phyloP scores from a whole-genome alignment of 2,797 vertebrate genomes.

The Aeoliscus strigatus region DNA sequence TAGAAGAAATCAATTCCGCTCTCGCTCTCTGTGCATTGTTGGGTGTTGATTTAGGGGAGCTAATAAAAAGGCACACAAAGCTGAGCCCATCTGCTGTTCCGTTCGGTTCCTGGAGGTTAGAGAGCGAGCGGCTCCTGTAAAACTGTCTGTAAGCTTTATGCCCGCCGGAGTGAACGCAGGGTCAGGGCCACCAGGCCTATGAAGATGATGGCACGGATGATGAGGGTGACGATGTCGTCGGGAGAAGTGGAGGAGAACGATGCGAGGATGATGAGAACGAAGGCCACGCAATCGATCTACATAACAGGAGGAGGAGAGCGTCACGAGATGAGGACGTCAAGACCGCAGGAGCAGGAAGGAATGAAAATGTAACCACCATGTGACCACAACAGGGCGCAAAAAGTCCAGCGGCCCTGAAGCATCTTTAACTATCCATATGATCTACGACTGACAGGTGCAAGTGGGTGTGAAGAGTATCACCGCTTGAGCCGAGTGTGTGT shows the following conservation, averaged over 20 bases:
- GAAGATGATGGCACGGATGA: slow-evolving; percentile 49
- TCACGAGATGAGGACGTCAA: slow-evolving; percentile 1
- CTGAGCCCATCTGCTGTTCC: slow-evolving; percentile 68
- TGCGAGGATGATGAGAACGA: slow-evolving; percentile 32
- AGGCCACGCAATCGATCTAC: slow-evolving; percentile 39
- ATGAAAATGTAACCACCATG: too few species aligned
- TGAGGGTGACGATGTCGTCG: slow-evolving; percentile 34
- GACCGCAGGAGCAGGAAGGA: too few species aligned
- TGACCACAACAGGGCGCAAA: too few species aligned
- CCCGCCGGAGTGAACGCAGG: slow-evolving; percentile 57
- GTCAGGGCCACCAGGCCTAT: slow-evolving; percentile 54
- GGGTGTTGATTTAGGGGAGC: slow-evolving; percentile 75
- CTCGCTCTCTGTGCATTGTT: slow-evolving; percentile 62
- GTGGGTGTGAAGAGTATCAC: slow-evolving; percentile 52
- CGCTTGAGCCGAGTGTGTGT: slow-evolving; percentile 34
- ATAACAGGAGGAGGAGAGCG: slow-evolving; percentile 7
- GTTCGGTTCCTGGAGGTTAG: slow-evolving; percentile 69
- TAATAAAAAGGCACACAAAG: slow-evolving; percentile 73
- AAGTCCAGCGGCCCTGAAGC: slow-evolving; percentile 15
- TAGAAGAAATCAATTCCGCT: slow-evolving; percentile 70
- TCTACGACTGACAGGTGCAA: slow-evolving; percentile 66
- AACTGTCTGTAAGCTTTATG: slow-evolving; percentile 67
- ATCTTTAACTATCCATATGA: slow-evolving; percentile 61
- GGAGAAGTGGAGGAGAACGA: slow-evolving; percentile 31
- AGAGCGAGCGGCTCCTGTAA: slow-evolving; percentile 63